Evolutionary conservation across 1,140 invertebrate genomes (phyloP), one percentile per base, ranked within the genome.

Genomic region (Amphibalanus amphitrite): DNA sequence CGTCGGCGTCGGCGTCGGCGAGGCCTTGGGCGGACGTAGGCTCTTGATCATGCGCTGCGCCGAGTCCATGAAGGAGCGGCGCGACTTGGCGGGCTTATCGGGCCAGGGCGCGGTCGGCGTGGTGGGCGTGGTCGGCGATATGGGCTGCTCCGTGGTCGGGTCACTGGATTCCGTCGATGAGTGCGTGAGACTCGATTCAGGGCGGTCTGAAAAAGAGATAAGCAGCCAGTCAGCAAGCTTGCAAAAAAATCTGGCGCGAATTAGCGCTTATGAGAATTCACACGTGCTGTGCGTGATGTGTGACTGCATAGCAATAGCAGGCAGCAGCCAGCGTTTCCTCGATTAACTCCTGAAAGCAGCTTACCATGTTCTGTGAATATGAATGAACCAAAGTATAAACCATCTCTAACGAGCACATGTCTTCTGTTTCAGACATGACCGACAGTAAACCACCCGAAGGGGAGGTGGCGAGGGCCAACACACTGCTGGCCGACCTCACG

Each of bases 111-210:
- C 47, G 6, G 13, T 23, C 17, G 47, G 47, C 6, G 47, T 23
- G 10, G 47, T 23, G 10, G 13, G 47, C 13, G 13, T 23, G 13
- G 47, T 59, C 47, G 47, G 47, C 47, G 47, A 59, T 20, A 23
- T 23, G 1, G 47, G 47, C 47, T 59, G 47, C 47, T 59, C 47
- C 17, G 47, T 13, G 47, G 1, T 59, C 6, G 47, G 10, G 1
- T 59, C 47, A 23, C 47, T 23, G 47, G 47, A 59, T 59, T 59
- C 47, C 10, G 47, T 59, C 1, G 47, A 59, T 20, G 47, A 59
- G 47, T 73, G 38, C 13, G 68, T 72, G 29, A 59, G 40, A 26
- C 28, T 72, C 67, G 40, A 70, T 25, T 71, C 65, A 65, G 70
- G 40, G 29, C 68, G 28, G 25, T n/a, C 29, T 70, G 68, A 33